Evolutionary conservation across 2,113 vertebrate species (phyloP).

Genomic region (Sterrhoptilus dennistouni): DNA sequence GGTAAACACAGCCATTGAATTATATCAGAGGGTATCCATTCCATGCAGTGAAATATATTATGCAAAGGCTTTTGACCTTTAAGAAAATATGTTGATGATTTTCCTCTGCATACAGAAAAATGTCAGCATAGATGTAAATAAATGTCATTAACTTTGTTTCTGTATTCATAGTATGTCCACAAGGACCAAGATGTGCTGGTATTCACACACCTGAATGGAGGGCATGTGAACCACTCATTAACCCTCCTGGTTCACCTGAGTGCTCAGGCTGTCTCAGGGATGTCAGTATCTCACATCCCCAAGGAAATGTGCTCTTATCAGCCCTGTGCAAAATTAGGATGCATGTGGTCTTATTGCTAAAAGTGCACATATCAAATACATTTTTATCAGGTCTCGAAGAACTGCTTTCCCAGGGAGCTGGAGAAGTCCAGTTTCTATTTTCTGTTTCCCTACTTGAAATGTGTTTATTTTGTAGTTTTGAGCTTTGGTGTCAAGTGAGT

Average conservation of each 20-base stretch:
- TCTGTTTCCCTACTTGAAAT: background rate
- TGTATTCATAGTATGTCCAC: background rate
- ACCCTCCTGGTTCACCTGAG: background rate
- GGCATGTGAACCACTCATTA: background rate
- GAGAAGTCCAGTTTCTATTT: background rate
- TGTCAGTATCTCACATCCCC: background rate
- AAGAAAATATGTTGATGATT: constrained; percentile 44
- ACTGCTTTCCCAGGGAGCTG: background rate
- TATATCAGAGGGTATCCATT: background rate
- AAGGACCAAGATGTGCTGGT: background rate
- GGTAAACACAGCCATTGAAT: constrained; percentile 4
- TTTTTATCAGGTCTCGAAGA: background rate
- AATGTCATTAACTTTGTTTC: constrained; percentile 49
- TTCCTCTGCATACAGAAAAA: constrained; percentile 51
- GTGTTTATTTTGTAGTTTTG: background rate
- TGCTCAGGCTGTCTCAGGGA: background rate
- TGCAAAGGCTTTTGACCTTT: constrained; percentile 61
- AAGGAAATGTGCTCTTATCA: background rate
- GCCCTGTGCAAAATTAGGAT: background rate
- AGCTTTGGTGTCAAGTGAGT: background rate
- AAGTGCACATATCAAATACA: fast-evolving
- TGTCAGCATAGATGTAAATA: constrained; percentile 51
- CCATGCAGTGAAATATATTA: constrained; percentile 25
- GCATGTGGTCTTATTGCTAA: background rate
- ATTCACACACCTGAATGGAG: background rate